Conservation (phyloP, 2,113 vertebrate genomes). For the Oreochromis spilurus region DNA sequence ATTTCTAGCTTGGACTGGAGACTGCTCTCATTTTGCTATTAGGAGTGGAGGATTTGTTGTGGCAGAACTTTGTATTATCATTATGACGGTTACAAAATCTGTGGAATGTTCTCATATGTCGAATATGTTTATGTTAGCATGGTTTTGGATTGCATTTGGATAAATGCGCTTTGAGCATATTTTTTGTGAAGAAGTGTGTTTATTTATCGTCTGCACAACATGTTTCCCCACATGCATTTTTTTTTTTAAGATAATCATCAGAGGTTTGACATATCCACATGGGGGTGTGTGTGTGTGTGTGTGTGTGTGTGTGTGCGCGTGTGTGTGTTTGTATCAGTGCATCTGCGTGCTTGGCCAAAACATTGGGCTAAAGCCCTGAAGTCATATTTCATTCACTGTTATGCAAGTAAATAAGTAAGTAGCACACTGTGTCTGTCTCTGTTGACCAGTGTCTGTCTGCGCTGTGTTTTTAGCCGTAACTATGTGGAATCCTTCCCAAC, state of each 20-base stretch:
- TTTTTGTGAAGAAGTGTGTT: constrained; percentile 32
- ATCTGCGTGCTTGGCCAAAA: background rate
- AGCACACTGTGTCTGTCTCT: constrained; percentile 44
- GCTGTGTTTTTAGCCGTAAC: background rate
- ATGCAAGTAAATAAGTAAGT: constrained; percentile 58
- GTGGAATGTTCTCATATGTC: constrained; percentile 2
- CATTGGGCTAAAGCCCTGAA: constrained; percentile 31
- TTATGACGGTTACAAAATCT: background rate
- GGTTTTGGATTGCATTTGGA: background rate
- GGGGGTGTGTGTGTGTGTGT: background rate
- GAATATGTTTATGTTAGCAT: background rate
- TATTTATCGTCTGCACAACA: constrained; percentile 37
- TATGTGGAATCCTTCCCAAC: background rate
- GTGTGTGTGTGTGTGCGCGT: background rate
- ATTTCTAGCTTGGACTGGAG: background rate
- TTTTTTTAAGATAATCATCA: constrained; percentile 26
- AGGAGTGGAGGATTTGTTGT: background rate
- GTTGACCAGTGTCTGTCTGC: constrained; percentile 16
- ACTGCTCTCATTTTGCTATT: background rate
- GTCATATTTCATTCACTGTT: constrained; percentile 55
- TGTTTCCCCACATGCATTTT: constrained; percentile 30
- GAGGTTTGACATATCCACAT: background rate
- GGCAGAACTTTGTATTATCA: background rate
- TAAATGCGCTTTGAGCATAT: background rate
- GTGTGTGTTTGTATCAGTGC: background rate